Percentiles rank a stretch among this genome's conserved stretches.
These are phyloP conservation scores for Hermaeophaga mercurialis DNA, from an alignment of 2,888 invertebrate species.

Conservation along the genomic window DNA sequence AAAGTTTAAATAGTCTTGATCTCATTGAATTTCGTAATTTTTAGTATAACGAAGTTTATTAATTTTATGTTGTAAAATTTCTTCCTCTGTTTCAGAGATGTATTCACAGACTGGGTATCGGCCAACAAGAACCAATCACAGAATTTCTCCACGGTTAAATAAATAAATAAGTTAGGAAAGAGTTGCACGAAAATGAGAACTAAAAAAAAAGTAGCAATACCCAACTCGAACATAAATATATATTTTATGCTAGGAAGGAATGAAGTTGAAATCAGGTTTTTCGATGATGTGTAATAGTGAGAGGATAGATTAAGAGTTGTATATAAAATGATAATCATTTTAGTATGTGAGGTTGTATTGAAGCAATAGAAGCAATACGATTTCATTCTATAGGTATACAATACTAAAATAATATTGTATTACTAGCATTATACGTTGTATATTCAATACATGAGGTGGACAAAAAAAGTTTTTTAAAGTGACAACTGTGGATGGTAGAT, in stretches of 20 bases:
- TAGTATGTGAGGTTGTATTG: conserved; percentile 54
- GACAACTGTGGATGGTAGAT: background rate
- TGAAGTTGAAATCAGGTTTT: conserved; percentile 29
- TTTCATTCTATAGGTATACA: conserved; percentile 46
- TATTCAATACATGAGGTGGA: conserved; percentile 40
- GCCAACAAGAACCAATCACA: conserved; percentile 80
- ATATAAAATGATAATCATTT: conserved; percentile 55
- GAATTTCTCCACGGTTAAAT: conserved; percentile 81
- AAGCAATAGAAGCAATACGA: conserved; percentile 54
- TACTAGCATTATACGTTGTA: conserved; percentile 49
- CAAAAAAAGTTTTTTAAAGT: conserved; percentile 35
- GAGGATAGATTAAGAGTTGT: conserved; percentile 48
- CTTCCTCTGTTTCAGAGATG: conserved; percentile 71
- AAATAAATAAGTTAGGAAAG: conserved; percentile 52
- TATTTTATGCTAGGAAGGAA: conserved; percentile 37
- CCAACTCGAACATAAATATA: conserved; percentile 34
- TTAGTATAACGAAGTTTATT: background rate
- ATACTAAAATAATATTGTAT: conserved; percentile 46
- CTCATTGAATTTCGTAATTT: background rate
- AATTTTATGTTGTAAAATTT: conserved; percentile 15
- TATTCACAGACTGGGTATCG: conserved; percentile 88
- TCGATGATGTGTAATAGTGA: conserved; percentile 48
- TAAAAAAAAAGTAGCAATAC: conserved; percentile 47
- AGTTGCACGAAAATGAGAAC: conserved; percentile 36
- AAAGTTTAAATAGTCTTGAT: too few species aligned